Evolutionary conservation across 2,113 vertebrate species (phyloP).

Genomic region (Microcebus jonahi): DNA sequence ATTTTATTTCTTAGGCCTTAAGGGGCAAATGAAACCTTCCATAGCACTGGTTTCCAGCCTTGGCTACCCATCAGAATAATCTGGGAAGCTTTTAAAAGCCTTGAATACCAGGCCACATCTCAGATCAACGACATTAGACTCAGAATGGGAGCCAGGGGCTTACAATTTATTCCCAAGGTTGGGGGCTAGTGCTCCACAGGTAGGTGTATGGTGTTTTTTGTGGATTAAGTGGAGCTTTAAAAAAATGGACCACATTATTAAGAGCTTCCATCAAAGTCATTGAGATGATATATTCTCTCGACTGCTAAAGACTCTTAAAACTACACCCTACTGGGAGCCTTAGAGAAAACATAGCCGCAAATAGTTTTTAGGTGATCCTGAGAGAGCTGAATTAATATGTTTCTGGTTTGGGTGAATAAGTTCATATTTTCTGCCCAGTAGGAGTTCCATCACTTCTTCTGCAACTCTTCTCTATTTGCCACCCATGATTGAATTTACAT

Average conservation of each 20-base stretch:
- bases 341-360: not conserved
- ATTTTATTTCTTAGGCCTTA: constrained; percentile 20
- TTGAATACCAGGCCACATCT: not conserved
- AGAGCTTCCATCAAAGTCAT: not conserved
- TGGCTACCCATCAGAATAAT: not conserved
- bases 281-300: not conserved
- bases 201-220: not conserved
- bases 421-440: constrained; percentile 58
- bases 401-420: constrained; percentile 35
- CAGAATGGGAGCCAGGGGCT: not conserved
- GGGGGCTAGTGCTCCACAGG: not conserved
- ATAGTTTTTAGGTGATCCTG: not conserved
- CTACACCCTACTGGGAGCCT: not conserved
- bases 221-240: not conserved
- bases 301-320: not conserved
- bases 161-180: not conserved
- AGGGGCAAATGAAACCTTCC: not conserved
- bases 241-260: not conserved
- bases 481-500: constrained; percentile 61
- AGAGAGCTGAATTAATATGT: constrained; percentile 35
- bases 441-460: constrained; percentile 44
- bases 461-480: not conserved
- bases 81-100: not conserved
- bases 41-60: not conserved
- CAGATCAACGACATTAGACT: not conserved